These are phyloP conservation scores for Ectobius pallidus DNA, from an alignment of 2,888 invertebrate genomes.

Conservation along the genomic window DNA sequence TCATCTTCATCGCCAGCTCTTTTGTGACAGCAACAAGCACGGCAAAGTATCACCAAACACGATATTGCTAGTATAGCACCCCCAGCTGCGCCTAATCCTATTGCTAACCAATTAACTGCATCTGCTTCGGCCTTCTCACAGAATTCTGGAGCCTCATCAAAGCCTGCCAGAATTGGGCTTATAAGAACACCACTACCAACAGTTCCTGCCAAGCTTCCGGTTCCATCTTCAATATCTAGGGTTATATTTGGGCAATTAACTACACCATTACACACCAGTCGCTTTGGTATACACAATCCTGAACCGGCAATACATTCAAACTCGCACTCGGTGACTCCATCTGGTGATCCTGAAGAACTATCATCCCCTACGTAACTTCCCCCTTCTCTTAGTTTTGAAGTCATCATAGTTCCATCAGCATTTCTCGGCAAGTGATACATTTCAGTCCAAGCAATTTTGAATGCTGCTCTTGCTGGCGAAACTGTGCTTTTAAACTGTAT, in stretches of 20 bases:
- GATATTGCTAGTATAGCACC: slow-evolving; percentile 63
- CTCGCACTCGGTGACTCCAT: slow-evolving; percentile 70
- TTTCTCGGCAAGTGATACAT: slow-evolving; percentile 85
- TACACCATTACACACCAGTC: slow-evolving; percentile 85
- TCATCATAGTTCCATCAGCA: slow-evolving; percentile 78
- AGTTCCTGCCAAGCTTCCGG: slow-evolving; percentile 51
- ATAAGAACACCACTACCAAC: slow-evolving; percentile 51
- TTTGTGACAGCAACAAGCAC: slow-evolving; percentile 65
- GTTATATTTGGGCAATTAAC: slow-evolving; percentile 80
- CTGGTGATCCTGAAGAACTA: slow-evolving; percentile 37
- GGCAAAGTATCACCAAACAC: slow-evolving; percentile 65
- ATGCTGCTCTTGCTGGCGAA: slow-evolving; percentile 79
- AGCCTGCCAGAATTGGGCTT: slow-evolving; percentile 47
- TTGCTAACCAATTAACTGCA: slow-evolving; percentile 66
- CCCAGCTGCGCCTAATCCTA: slow-evolving; percentile 65
- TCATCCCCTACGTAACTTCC: slow-evolving; percentile 52
- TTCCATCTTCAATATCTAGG: slow-evolving; percentile 52
- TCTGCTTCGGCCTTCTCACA: slow-evolving; percentile 62
- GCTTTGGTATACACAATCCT: slow-evolving; percentile 81
- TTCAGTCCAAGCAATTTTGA: slow-evolving; percentile 91
- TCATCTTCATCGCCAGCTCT: slow-evolving; percentile 61
- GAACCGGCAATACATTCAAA: slow-evolving; percentile 87
- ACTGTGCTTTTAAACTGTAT: slow-evolving; percentile 64
- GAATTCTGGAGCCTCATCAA: slow-evolving; percentile 79
- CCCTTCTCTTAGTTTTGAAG: slow-evolving; percentile 71